A percentile compares a stretch with the other conserved stretches of the same genome.
phyloP scores from a whole-genome alignment of 2,113 vertebrate species.

The Megaleporinus macrocephalus region DNA sequence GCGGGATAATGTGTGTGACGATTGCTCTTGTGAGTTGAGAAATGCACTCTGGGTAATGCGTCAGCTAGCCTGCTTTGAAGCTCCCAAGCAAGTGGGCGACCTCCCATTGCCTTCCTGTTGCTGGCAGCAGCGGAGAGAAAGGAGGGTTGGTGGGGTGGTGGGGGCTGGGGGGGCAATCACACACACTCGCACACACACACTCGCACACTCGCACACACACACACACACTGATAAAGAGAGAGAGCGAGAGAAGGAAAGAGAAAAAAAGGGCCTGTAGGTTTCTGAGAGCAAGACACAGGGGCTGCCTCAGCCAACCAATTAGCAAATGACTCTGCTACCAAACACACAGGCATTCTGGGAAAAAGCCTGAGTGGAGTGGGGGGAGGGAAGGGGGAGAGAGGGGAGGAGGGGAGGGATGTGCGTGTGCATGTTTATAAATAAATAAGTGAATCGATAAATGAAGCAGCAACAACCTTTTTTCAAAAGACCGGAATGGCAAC shows the following conservation, averaged over 20 bases:
- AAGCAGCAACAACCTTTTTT: too few species aligned
- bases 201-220: too few species aligned
- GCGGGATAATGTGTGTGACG: conserved; percentile 23
- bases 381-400: too few species aligned
- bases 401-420: too few species aligned
- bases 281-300: conserved; percentile 67
- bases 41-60: conserved; percentile 30
- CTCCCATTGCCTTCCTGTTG: conserved; percentile 29
- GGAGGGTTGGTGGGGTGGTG: neutral
- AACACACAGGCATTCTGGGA: conserved; percentile 61
- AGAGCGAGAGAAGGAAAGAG: conserved; percentile 71
- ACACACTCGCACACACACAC: conserved; percentile 58
- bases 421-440: too few species aligned
- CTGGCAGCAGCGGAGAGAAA: conserved; percentile 27
- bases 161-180: too few species aligned
- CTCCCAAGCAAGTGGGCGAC: neutral
- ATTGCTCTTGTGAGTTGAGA: neutral
- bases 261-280: conserved; percentile 70
- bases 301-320: conserved; percentile 70
- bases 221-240: conserved; percentile 71
- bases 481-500: too few species aligned
- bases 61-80: conserved; percentile 51
- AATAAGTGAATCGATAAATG: too few species aligned
- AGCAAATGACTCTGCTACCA: conserved; percentile 67
- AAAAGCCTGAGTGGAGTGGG: neutral